Evolutionary conservation across 2,888 invertebrate species (phyloP).

Genomic region (Vanessa cardui): DNA sequence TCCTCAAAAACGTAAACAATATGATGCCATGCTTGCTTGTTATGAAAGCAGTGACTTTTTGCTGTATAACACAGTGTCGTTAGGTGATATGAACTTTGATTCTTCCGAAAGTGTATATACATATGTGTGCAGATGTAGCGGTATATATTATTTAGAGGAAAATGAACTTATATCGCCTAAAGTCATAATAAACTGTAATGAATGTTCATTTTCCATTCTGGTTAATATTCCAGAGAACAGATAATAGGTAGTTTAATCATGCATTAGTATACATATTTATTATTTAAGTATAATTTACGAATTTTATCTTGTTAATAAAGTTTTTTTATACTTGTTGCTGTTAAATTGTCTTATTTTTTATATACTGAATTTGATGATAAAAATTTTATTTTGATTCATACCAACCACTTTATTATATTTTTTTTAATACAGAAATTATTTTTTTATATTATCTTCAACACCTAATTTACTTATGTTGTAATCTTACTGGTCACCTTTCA

Average conservation of each 20-base stretch:
- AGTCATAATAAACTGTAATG: conserved; percentile 85
- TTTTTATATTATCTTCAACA: too few species aligned
- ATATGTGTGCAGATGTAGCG: conserved; percentile 88
- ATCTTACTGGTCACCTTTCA: too few species aligned
- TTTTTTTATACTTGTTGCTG: too few species aligned
- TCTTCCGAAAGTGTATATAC: conserved; percentile 60
- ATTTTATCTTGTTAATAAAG: too few species aligned
- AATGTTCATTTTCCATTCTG: conserved; percentile 88
- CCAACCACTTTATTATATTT: too few species aligned
- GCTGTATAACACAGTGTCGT: conserved; percentile 82
- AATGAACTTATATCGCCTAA: conserved; percentile 51
- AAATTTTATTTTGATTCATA: too few species aligned
- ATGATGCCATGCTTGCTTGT: conserved; percentile 85
- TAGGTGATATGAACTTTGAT: conserved; percentile 73
- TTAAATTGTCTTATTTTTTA: too few species aligned
- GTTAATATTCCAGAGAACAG: conserved; percentile 58
- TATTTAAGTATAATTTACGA: too few species aligned
- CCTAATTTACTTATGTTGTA: too few species aligned
- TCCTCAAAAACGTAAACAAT: conserved; percentile 82
- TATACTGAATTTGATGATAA: too few species aligned
- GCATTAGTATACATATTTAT: too few species aligned
- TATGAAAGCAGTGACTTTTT: conserved; percentile 82
- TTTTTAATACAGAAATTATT: too few species aligned
- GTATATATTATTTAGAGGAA: conserved; percentile 75
- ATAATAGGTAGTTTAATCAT: conserved; percentile 1